A percentile compares a stretch with the other conserved stretches of the same genome.
These are phyloP conservation scores for Plecotus auritus DNA, from an alignment of 2,113 vertebrate genomes.

Conservation along the genomic window DNA sequence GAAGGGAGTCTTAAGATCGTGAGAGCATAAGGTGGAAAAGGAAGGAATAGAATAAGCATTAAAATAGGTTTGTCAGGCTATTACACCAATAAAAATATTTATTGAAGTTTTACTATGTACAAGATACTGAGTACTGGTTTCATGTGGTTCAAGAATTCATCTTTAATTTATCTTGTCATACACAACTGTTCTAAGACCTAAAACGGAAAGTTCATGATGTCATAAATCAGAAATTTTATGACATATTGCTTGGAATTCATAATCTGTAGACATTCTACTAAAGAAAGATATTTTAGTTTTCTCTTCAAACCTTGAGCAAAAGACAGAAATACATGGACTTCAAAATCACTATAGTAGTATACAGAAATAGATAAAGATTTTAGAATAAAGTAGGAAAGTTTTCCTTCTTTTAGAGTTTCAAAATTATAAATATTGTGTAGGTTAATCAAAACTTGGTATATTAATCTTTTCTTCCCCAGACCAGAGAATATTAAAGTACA, in stretches of 20 bases:
- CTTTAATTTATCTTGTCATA: neutral
- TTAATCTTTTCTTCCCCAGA: neutral
- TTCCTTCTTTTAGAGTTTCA: neutral
- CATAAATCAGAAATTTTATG: neutral
- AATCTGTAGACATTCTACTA: neutral
- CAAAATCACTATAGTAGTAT: neutral
- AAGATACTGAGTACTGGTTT: neutral
- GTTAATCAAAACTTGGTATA: neutral
- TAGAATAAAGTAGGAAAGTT: neutral
- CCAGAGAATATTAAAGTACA: neutral
- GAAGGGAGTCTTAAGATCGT: fast-evolving
- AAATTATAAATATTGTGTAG: neutral
- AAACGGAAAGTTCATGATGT: neutral
- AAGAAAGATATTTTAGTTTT: neutral
- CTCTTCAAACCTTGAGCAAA: neutral
- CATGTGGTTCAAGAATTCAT: neutral
- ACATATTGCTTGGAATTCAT: neutral
- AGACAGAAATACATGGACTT: neutral
- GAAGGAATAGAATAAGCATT: neutral
- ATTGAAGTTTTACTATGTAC: neutral
- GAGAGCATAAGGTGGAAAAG: neutral
- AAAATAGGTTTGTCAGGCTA: neutral
- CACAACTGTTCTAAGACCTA: neutral
- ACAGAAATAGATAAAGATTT: neutral
- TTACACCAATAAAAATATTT: neutral